phyloP scores from a whole-genome alignment of 2,113 vertebrate species.

The Riparia riparia region DNA sequence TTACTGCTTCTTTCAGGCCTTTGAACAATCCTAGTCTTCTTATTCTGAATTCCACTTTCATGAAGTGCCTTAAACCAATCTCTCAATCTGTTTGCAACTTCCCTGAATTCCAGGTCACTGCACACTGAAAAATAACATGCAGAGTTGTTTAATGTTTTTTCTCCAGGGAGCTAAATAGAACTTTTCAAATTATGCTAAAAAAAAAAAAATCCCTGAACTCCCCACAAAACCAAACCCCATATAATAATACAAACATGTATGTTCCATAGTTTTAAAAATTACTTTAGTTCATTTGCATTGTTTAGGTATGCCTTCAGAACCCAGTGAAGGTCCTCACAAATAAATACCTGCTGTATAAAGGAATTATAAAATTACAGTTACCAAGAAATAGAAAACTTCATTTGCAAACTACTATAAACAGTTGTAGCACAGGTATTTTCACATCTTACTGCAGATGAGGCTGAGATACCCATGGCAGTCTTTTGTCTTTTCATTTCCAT shows the following conservation, averaged over 20 bases:
- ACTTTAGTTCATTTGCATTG: neutral
- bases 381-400: neutral
- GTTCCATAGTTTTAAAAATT: neutral
- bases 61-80: slow-evolving; percentile 97
- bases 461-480: neutral
- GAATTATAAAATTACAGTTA: neutral
- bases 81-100: slow-evolving; percentile 88
- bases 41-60: slow-evolving; percentile 88
- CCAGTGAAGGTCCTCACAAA: neutral
- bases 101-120: slow-evolving; percentile 89
- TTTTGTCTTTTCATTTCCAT: neutral
- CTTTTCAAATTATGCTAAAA: neutral
- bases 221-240: neutral
- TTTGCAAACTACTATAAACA: neutral
- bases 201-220: neutral
- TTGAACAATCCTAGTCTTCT: slow-evolving; percentile 83
- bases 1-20: slow-evolving; percentile 92
- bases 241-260: neutral
- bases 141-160: neutral
- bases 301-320: neutral
- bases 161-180: neutral
- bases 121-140: slow-evolving; percentile 81
- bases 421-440: neutral
- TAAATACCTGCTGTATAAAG: neutral
- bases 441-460: neutral